Percentiles rank a stretch among this genome's conserved stretches.
Conservation (phyloP, 2,888 invertebrate genomes). For the Tiliacea aurago region DNA sequence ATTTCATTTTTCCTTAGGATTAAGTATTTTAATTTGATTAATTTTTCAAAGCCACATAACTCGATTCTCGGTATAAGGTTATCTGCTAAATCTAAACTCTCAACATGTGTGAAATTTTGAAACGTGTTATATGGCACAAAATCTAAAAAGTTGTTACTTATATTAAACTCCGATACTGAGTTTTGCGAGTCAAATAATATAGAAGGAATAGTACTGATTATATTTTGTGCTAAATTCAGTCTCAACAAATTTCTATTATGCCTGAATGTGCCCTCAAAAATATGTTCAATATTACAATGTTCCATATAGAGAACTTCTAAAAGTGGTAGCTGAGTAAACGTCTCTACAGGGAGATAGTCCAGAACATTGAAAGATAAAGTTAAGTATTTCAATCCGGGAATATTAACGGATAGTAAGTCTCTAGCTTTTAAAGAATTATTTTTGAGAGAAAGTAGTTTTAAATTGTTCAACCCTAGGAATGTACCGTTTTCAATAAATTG, state of each 20-base stretch:
- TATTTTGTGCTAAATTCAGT: conserved; percentile 94
- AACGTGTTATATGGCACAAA: conserved; percentile 95
- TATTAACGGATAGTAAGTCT: conserved; percentile 93
- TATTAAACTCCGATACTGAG: conserved; percentile 93
- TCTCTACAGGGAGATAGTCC: conserved; percentile 92
- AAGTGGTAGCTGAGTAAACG: conserved; percentile 94
- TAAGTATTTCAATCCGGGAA: conserved; percentile 94
- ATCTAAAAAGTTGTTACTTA: conserved; percentile 93
- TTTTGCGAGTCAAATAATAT: conserved; percentile 93
- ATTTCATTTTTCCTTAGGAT: conserved; percentile 86
- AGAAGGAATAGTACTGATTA: conserved; percentile 91
- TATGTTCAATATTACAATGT: conserved; percentile 92
- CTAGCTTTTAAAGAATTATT: conserved; percentile 93
- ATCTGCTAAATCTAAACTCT: conserved; percentile 92
- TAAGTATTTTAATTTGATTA: conserved; percentile 82
- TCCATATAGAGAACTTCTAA: conserved; percentile 94
- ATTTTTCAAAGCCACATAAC: conserved; percentile 89
- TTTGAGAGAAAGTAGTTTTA: conserved; percentile 94
- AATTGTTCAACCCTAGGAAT: conserved; percentile 93
- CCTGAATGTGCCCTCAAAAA: conserved; percentile 93
- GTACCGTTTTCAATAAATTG: conserved; percentile 94
- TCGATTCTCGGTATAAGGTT: conserved; percentile 94
- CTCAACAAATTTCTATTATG: conserved; percentile 94
- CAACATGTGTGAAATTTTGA: conserved; percentile 93
- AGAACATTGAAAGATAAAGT: conserved; percentile 95